A percentile compares a stretch with the other conserved stretches of the same genome.
Conservation (phyloP, 1,140 invertebrate genomes). For the Zaprionus lachaisei region DNA sequence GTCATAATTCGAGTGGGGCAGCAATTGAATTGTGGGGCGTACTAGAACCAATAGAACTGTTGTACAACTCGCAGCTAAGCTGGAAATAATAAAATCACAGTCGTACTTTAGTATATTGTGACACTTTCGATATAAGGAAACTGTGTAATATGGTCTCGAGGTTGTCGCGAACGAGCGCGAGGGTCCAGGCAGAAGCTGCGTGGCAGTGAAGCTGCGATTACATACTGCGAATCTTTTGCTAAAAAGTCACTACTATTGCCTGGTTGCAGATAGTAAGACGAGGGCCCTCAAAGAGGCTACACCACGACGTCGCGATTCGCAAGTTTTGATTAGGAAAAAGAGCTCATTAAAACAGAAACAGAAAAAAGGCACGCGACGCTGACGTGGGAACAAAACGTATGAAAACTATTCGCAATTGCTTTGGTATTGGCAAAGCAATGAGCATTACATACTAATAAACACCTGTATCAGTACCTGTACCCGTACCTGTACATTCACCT, state of each 20-base stretch:
- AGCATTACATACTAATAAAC: background rate
- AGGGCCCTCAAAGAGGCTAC: constrained; percentile 59
- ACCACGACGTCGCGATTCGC: constrained; percentile 31
- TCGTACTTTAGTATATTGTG: background rate
- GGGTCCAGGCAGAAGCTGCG: background rate
- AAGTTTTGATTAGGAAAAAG: constrained; percentile 46
- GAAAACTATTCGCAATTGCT: constrained; percentile 5
- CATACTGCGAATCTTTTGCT: constrained; percentile 43
- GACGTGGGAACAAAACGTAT: background rate
- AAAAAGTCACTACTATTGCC: constrained; percentile 33
- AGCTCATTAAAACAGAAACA: background rate
- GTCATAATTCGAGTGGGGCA: constrained; percentile 1
- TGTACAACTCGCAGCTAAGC: background rate
- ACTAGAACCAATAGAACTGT: background rate
- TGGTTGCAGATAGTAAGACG: constrained; percentile 39
- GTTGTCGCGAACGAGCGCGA: background rate
- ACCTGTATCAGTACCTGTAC: background rate
- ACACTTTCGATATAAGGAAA: background rate
- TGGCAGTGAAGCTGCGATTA: background rate
- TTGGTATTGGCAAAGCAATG: background rate
- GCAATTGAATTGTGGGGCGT: constrained; percentile 5
- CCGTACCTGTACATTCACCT: background rate
- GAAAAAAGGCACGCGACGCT: constrained; percentile 10
- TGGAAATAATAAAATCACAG: background rate
- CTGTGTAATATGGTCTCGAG: background rate